These are phyloP conservation scores for Scolopax bukidnonensis DNA, from an alignment of 2,797 vertebrate genomes.

Conservation along the genomic window DNA sequence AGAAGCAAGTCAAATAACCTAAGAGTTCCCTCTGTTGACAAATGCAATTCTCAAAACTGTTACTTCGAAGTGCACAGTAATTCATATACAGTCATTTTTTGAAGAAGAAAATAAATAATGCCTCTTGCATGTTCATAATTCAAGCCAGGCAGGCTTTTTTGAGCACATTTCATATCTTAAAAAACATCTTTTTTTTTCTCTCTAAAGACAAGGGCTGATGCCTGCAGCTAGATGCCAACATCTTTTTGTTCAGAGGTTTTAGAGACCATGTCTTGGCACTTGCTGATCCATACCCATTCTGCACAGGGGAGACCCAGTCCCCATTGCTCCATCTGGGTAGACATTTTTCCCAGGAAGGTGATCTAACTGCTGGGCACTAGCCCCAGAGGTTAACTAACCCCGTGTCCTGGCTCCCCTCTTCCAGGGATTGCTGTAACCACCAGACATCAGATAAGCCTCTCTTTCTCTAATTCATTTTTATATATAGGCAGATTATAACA, in stretches of 20 bases:
- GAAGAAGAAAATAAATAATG: conserved; percentile 20
- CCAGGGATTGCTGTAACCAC: background rate
- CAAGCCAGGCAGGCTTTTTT: conserved; percentile 53
- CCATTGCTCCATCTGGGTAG: background rate
- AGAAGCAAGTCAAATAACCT: background rate
- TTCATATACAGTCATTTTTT: conserved; percentile 60
- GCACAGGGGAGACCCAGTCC: background rate
- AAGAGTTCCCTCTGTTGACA: conserved; percentile 51
- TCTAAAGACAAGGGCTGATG: background rate
- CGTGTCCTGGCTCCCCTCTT: background rate
- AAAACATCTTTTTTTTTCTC: conserved; percentile 62
- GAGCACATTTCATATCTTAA: conserved; percentile 63
- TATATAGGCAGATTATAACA: background rate
- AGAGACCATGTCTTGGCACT: background rate
- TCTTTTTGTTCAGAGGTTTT: background rate
- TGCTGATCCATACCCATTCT: background rate
- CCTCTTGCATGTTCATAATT: conserved; percentile 50
- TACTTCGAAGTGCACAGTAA: conserved; percentile 50
- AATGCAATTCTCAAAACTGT: conserved; percentile 56
- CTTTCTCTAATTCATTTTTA: background rate
- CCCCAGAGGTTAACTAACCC: background rate
- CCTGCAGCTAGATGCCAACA: background rate
- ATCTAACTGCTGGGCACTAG: background rate
- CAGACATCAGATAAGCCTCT: background rate
- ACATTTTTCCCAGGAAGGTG: background rate